phyloP scores from a whole-genome alignment of 1,140 invertebrate genomes.

The Meteorus sp. region DNA sequence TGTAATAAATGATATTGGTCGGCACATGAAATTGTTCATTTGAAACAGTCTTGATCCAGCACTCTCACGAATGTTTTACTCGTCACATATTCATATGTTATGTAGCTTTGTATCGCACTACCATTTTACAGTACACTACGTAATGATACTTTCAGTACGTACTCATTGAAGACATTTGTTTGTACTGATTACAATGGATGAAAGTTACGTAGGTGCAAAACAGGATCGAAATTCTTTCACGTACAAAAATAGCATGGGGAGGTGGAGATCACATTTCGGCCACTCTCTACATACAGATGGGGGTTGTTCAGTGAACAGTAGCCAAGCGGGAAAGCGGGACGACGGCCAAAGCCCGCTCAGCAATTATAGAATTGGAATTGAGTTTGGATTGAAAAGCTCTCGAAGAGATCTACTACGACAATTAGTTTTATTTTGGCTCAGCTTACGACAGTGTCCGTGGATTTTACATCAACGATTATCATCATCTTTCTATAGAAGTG shows the following conservation, averaged over 20 bases:
- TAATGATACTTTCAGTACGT: neutral
- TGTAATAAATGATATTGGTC: too few species aligned
- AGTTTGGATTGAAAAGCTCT: conserved; percentile 52
- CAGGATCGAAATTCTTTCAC: conserved; percentile 43
- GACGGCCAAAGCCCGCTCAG: conserved; percentile 50
- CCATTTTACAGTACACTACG: too few species aligned
- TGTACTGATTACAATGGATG: conserved; percentile 34
- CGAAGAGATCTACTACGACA: conserved; percentile 38
- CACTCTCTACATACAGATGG: conserved; percentile 35
- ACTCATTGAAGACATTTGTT: neutral
- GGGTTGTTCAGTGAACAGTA: conserved; percentile 46
- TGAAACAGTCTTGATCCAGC: too few species aligned
- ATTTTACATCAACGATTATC: conserved; percentile 41
- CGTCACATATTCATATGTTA: too few species aligned
- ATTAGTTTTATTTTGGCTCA: conserved; percentile 58
- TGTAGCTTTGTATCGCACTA: too few species aligned
- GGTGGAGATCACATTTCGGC: conserved; percentile 58
- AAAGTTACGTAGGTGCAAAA: conserved; percentile 43
- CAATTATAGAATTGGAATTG: conserved; percentile 58
- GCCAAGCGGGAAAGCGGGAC: conserved; percentile 52
- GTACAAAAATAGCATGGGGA: conserved; percentile 54
- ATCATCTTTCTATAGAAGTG: conserved; percentile 42
- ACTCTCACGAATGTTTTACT: too few species aligned
- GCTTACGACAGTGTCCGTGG: conserved; percentile 55
- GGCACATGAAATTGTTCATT: too few species aligned